Evolutionary conservation across 2,797 vertebrate genomes (phyloP), one percentile per base, ranked within the genome.

Genomic region (Bovichtus diacanthus): DNA sequence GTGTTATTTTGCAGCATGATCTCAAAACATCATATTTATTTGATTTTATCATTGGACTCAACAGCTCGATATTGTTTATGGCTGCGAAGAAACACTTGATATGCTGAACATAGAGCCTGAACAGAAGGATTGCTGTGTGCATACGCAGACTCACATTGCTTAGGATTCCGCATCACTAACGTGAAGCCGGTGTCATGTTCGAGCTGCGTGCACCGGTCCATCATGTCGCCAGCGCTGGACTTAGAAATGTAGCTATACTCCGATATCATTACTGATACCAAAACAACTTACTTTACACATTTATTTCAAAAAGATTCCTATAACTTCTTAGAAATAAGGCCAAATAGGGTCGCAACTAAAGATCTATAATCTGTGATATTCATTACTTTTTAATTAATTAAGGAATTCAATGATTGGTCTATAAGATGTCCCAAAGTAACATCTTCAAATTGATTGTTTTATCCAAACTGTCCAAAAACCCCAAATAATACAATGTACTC

Each of bases 61-160:
- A 66, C 44, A 63, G 62, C 44, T 83, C 55, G 70, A 9, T 71
- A 23, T 34, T 68, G 54, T 80, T 79, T 25, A 49, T 70, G 74
- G 58, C 27, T 74, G 29, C 49, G 31, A 61, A 41, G 51, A 59
- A 27, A 76, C 61, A 65, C 67, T 50, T 2, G 6, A 74, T 25
- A 12, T 65, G 27, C 19, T 36, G 27, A 44, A 56, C 51, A 65
- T 47, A 75, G 38, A 74, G 64, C 49, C 46, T 51, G 23, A 61
- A 13, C 25, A 62, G 63, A 74, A 23, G 27, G 34, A 29, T 44
- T 34, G 43, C 49, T 62, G 58, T 61, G 73, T 29, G 65, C 76
- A 68, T 46, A 3, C 56, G 38, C 38, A 54, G 23, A 38, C 11
- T 41, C 29, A 31, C 63, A 63, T 72, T 44, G 25, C 44, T 61